These are phyloP conservation scores for Sturnira hondurensis DNA, from an alignment of 2,113 vertebrate species.

Conservation along the genomic window DNA sequence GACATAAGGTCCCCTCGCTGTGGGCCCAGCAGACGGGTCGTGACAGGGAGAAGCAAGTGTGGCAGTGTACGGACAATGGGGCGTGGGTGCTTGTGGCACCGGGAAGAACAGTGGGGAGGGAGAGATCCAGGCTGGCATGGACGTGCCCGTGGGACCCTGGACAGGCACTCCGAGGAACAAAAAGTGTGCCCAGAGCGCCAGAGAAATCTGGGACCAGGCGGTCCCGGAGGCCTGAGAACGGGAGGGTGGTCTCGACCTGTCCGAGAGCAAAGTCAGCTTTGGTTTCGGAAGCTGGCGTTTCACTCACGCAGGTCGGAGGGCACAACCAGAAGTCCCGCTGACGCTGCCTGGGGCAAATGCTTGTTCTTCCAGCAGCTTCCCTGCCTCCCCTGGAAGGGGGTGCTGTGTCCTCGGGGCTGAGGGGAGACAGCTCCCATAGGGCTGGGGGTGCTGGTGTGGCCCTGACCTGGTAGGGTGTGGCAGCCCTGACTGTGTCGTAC, in stretches of 20 bases:
- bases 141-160: background rate
- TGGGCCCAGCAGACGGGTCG: accelerated
- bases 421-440: background rate
- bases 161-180: background rate
- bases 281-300: accelerated
- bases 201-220: accelerated
- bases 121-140: background rate
- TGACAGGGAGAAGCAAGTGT: accelerated
- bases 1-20: background rate
- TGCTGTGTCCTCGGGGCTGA: background rate
- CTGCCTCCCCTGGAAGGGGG: background rate
- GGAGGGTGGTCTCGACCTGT: background rate
- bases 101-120: background rate
- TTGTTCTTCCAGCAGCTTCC: background rate
- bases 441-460: background rate
- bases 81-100: background rate
- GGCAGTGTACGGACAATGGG: accelerated
- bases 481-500: background rate
- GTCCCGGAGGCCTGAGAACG: background rate
- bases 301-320: too few species aligned
- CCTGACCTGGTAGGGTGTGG: background rate
- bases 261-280: background rate
- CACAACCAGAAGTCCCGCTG: background rate
- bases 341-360: background rate
- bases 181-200: background rate